phyloP scores from a whole-genome alignment of 2,797 vertebrate genomes.

The Sebastes hopkinsi region DNA sequence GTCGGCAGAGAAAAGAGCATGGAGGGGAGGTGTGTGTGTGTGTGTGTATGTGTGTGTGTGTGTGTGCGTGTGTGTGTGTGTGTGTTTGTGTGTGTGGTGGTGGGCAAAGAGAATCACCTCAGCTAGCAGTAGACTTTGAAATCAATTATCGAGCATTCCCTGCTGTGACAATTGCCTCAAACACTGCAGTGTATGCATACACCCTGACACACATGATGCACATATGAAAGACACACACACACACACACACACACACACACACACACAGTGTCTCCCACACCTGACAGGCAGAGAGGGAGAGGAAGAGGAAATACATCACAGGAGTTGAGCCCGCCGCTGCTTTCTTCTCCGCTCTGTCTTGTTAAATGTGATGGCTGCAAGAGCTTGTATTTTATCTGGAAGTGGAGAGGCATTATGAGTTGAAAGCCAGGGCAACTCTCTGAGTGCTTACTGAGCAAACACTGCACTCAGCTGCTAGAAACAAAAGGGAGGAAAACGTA shows the following conservation, averaged over 20 bases:
- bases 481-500: conserved; percentile 20
- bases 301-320: conserved; percentile 48
- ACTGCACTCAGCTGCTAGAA: conserved; percentile 45
- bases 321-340: conserved; percentile 5
- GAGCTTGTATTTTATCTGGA: conserved; percentile 42
- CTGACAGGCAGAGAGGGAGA: conserved; percentile 19
- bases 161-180: conserved; percentile 43
- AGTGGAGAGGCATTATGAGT: conserved; percentile 54
- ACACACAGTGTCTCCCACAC: not conserved
- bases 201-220: conserved; percentile 17
- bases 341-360: conserved; percentile 40
- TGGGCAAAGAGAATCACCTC: conserved; percentile 25
- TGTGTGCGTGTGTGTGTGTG: not conserved
- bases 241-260: not conserved
- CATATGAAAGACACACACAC: not conserved
- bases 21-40: not conserved
- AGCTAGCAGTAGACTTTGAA: conserved; percentile 49
- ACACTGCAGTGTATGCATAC: conserved; percentile 17
- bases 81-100: not conserved
- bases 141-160: conserved; percentile 60
- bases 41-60: not conserved
- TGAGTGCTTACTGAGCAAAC: conserved; percentile 59
- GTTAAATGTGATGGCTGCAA: conserved; percentile 54
- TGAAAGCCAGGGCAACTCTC: conserved; percentile 41
- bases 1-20: conserved; percentile 38